Evolutionary conservation across 2,113 vertebrate species (phyloP).

Genomic region (Macroglossus sobrinus): DNA sequence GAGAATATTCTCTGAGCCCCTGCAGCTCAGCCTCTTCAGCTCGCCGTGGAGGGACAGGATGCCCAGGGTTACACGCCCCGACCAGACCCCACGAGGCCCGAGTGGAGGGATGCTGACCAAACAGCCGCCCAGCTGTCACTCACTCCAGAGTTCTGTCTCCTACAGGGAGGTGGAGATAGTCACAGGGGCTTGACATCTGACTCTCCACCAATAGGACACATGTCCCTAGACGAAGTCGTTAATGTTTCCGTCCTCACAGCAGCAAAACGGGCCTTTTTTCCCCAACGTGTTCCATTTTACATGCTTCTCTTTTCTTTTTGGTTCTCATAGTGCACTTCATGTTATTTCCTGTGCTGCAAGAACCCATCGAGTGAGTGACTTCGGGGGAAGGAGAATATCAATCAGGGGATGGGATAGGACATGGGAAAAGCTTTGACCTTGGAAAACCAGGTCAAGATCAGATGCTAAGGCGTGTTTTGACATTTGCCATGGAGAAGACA

Average conservation of each 20-base stretch:
- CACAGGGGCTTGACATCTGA: background rate
- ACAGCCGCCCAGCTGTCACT: too few species aligned
- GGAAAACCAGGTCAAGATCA: background rate
- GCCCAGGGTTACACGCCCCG: background rate
- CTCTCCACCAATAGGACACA: background rate
- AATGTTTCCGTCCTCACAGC: background rate
- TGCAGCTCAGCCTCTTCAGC: background rate
- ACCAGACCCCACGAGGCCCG: too few species aligned
- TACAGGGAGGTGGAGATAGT: background rate
- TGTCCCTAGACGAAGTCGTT: background rate
- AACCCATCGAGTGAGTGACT: background rate
- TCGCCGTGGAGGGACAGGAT: background rate
- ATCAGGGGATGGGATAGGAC: background rate
- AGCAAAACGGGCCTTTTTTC: background rate
- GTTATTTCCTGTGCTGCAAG: background rate
- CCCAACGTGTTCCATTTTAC: accelerated
- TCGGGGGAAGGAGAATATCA: background rate
- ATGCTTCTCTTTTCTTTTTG: background rate
- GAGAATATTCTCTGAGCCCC: background rate
- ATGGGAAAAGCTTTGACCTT: background rate
- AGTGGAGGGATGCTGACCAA: background rate
- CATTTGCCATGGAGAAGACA: background rate
- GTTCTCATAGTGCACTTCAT: background rate
- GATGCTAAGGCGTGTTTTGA: background rate
- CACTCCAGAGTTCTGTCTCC: background rate